A percentile compares a stretch with the other conserved stretches of the same genome.
Conservation (phyloP, 1,140 invertebrate species). For the Drosophila trapezifrons region DNA sequence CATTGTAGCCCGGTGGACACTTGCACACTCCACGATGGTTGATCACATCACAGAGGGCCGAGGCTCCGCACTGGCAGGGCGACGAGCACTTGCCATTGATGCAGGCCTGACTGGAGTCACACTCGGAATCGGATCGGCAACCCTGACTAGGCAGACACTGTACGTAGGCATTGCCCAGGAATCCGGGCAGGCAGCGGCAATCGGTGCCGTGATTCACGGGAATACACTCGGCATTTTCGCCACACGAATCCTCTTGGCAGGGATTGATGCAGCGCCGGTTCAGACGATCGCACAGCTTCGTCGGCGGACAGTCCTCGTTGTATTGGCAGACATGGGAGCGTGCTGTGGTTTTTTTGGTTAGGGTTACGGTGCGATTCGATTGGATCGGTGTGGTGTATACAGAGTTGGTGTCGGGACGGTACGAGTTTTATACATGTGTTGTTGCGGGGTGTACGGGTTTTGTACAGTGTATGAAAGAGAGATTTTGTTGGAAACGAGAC, state of each 20-base stretch:
- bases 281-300: constrained; percentile 91
- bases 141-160: constrained; percentile 88
- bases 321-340: constrained; percentile 92
- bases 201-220: constrained; percentile 90
- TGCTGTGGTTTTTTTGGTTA: constrained; percentile 77
- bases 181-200: constrained; percentile 91
- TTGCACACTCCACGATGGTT: constrained; percentile 90
- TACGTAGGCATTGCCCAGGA: constrained; percentile 91
- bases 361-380: constrained; percentile 84
- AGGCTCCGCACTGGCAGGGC: constrained; percentile 90
- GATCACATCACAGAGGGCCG: constrained; percentile 90
- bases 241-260: constrained; percentile 92
- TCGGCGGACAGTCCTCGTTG: constrained; percentile 94
- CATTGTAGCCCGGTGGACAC: constrained; percentile 90
- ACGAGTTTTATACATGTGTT: constrained; percentile 65
- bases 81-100: constrained; percentile 90
- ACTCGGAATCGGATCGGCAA: constrained; percentile 89
- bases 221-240: constrained; percentile 92
- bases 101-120: constrained; percentile 89
- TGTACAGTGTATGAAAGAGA: constrained; percentile 79
- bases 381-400: constrained; percentile 68
- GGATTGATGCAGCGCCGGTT: constrained; percentile 93
- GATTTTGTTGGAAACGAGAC: constrained; percentile 54
- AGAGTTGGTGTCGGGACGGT: constrained; percentile 56
- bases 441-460: constrained; percentile 66